A percentile compares a stretch with the other conserved stretches of the same genome.
Conservation (phyloP, 2,113 vertebrate species). For the Oncorhynchus masou region DNA sequence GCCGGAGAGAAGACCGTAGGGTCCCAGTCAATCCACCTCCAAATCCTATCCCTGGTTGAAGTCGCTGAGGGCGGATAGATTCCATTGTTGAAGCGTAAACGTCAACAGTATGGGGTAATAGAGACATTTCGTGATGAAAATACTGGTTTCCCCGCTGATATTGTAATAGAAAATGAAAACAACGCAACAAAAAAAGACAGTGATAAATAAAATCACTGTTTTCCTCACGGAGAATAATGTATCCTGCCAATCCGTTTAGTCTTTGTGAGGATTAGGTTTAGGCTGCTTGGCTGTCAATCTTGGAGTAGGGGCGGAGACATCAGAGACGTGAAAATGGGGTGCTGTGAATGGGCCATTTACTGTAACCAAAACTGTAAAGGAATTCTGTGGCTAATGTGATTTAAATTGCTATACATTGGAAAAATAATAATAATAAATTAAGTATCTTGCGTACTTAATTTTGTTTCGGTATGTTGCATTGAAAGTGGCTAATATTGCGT, state of each 20-base stretch:
- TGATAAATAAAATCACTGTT: not conserved
- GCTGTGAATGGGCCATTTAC: conserved; percentile 45
- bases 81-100: conserved; percentile 77
- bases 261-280: conserved; percentile 66
- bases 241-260: conserved; percentile 34
- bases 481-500: no score
- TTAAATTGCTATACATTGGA: conserved; percentile 12
- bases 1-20: conserved; percentile 73
- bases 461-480: no score
- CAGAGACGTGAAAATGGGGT: conserved; percentile 60
- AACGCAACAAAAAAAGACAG: not conserved
- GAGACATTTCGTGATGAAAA: conserved; percentile 14
- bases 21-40: conserved; percentile 70
- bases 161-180: no score
- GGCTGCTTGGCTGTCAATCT: conserved; percentile 59
- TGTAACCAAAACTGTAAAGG: conserved; percentile 18
- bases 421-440: no score
- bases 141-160: not conserved
- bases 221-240: conserved; percentile 33
- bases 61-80: conserved; percentile 81
- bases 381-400: conserved; percentile 42
- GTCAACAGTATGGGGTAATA: conserved; percentile 38
- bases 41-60: conserved; percentile 83
- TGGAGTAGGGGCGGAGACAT: conserved; percentile 52
- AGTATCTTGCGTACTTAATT: no score